Conservation (phyloP, 2,113 vertebrate species). For the Motacilla alba region DNA sequence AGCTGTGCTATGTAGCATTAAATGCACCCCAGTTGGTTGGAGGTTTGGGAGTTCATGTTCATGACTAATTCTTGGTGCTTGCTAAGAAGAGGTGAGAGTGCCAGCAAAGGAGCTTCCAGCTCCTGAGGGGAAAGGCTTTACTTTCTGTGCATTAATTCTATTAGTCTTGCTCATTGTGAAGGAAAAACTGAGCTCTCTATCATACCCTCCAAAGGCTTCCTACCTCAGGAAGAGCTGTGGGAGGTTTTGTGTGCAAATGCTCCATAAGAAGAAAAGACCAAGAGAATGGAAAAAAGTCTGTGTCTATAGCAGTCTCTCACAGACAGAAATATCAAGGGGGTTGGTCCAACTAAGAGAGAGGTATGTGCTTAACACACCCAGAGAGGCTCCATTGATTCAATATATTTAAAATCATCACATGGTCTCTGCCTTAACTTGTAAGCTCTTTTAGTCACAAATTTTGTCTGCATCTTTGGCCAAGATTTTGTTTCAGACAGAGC, state of each 20-base stretch:
- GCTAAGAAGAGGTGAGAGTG: conserved; percentile 10
- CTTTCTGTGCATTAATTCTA: neutral
- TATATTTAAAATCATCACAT: neutral
- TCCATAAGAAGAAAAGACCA: neutral
- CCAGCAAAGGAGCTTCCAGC: conserved; percentile 8
- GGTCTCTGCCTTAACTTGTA: conserved; percentile 40
- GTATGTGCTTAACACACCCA: neutral
- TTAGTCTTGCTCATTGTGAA: neutral
- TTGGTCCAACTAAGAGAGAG: neutral
- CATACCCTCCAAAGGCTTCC: neutral
- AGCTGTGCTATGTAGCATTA: conserved; percentile 5
- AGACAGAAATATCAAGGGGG: neutral
- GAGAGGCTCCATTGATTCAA: conserved; percentile 16
- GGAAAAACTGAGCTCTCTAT: conserved; percentile 3
- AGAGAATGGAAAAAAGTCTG: neutral
- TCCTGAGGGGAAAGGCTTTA: neutral
- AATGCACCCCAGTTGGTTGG: neutral
- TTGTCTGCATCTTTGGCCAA: conserved; percentile 48
- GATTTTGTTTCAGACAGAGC: conserved; percentile 51
- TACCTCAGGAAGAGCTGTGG: conserved; percentile 24
- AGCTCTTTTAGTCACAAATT: conserved; percentile 25
- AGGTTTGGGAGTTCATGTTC: conserved; percentile 19
- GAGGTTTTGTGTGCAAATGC: conserved; percentile 20
- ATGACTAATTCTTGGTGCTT: conserved; percentile 18
- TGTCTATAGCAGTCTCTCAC: neutral